Conservation (phyloP, 1,140 invertebrate genomes). For the Leptinotarsa texana region DNA sequence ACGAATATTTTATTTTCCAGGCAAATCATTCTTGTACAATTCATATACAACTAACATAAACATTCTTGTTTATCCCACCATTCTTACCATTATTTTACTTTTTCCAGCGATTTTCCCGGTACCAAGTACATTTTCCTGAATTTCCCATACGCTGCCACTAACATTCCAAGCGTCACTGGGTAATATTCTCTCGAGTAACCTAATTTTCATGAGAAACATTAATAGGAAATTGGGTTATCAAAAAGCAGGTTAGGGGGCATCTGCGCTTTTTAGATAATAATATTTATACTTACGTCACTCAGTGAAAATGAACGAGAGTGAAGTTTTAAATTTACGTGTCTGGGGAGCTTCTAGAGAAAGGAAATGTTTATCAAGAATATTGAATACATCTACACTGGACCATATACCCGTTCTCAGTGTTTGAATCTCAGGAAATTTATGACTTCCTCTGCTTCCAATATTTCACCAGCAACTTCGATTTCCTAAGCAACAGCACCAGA, state of each 20-base stretch:
- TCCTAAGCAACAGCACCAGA: too few species aligned
- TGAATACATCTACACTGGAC: too few species aligned
- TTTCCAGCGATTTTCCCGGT: background rate
- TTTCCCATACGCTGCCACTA: background rate
- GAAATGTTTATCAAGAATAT: too few species aligned
- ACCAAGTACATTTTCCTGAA: background rate
- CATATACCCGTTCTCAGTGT: too few species aligned
- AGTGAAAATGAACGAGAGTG: background rate
- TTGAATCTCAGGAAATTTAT: too few species aligned
- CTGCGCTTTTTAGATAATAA: slow-evolving; percentile 29
- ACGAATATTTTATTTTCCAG: too few species aligned
- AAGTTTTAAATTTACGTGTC: background rate
- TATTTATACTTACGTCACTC: slow-evolving; percentile 10
- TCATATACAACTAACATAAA: too few species aligned
- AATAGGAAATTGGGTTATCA: slow-evolving; percentile 25
- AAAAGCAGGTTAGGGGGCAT: slow-evolving; percentile 21
- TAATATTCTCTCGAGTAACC: slow-evolving; percentile 12
- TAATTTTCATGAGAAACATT: slow-evolving; percentile 26
- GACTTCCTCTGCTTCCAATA: too few species aligned
- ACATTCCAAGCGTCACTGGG: background rate
- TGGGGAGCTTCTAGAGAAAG: too few species aligned
- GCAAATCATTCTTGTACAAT: too few species aligned
- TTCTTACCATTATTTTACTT: background rate
- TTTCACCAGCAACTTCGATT: too few species aligned
- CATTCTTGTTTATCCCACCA: background rate